phyloP scores from a whole-genome alignment of 37 sponge, comb jelly and placozoan genomes.

The Eunapius fragilis region DNA sequence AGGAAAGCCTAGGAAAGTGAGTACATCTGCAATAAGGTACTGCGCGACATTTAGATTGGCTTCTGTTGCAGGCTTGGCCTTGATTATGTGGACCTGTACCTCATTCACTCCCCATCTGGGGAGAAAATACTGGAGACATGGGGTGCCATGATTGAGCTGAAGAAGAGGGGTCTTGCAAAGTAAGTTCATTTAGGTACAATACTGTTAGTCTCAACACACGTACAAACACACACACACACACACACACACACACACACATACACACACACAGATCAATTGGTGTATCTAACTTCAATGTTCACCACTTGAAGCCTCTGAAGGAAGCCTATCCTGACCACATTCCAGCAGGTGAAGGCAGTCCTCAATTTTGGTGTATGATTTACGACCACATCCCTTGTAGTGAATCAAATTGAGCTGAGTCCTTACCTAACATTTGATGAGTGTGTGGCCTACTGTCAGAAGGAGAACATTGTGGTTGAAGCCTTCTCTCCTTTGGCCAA shows the following conservation, averaged over 20 bases:
- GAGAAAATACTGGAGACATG: slow-evolving; percentile 79
- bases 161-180: slow-evolving; percentile 59
- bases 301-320: slow-evolving; percentile 73
- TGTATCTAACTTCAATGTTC: slow-evolving; percentile 80
- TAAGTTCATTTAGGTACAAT: not conserved
- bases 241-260: no score
- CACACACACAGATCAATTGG: slow-evolving; percentile 67
- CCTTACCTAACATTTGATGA: slow-evolving; percentile 53
- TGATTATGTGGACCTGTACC: slow-evolving; percentile 71
- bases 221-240: no score
- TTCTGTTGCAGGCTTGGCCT: slow-evolving; percentile 47
- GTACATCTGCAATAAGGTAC: not conserved
- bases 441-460: slow-evolving; percentile 37
- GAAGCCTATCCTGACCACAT: slow-evolving; percentile 66
- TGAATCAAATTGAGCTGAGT: slow-evolving; percentile 60
- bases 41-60: no score
- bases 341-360: slow-evolving; percentile 61
- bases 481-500: slow-evolving; percentile 60
- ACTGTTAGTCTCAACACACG: no score
- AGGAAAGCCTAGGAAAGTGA: slow-evolving; percentile 56
- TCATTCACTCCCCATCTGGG: slow-evolving; percentile 76
- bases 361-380: not conserved
- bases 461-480: slow-evolving; percentile 48
- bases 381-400: slow-evolving; percentile 2
- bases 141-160: slow-evolving; percentile 69